Percentiles rank a stretch among this genome's conserved stretches.
Evolutionary conservation across 1,140 invertebrate species (phyloP).

Genomic region (Ceratosolen fusciceps): DNA sequence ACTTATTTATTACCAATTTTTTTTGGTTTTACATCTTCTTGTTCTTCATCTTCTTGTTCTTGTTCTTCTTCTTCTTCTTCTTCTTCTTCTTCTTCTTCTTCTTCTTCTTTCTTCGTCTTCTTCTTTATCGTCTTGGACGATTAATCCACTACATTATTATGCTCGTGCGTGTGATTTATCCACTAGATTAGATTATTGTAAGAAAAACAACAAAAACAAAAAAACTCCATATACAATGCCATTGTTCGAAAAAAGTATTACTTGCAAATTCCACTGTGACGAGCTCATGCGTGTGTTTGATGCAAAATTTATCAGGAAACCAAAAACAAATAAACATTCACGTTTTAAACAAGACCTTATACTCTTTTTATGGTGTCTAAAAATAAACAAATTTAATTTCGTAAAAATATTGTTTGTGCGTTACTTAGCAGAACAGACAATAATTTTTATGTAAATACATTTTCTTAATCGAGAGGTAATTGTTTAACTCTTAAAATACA

Average conservation of each 20-base stretch:
- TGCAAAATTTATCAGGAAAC: not conserved
- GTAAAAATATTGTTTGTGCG: conserved; percentile 9
- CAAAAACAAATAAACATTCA: too few species aligned
- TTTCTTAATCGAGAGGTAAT: not conserved
- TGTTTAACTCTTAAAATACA: not conserved
- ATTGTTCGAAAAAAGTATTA: conserved; percentile 1
- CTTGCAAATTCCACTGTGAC: not conserved
- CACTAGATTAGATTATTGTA: not conserved
- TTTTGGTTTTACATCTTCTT: too few species aligned
- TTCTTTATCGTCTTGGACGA: too few species aligned
- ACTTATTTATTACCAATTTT: too few species aligned
- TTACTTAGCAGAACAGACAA: not conserved
- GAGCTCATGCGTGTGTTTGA: not conserved
- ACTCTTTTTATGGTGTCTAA: not conserved
- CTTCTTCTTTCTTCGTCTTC: not conserved
- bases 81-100: too few species aligned
- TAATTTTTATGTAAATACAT: conserved; percentile 22
- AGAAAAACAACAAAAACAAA: too few species aligned
- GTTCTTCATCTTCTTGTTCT: too few species aligned
- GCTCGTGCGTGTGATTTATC: not conserved
- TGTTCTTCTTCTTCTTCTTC: too few species aligned
- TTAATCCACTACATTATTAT: not conserved
- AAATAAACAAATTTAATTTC: not conserved
- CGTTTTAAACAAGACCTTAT: not conserved
- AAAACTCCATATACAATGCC: not conserved